Evolutionary conservation across 2,888 invertebrate species (phyloP).

Genomic region (Schizaphis graminum): DNA sequence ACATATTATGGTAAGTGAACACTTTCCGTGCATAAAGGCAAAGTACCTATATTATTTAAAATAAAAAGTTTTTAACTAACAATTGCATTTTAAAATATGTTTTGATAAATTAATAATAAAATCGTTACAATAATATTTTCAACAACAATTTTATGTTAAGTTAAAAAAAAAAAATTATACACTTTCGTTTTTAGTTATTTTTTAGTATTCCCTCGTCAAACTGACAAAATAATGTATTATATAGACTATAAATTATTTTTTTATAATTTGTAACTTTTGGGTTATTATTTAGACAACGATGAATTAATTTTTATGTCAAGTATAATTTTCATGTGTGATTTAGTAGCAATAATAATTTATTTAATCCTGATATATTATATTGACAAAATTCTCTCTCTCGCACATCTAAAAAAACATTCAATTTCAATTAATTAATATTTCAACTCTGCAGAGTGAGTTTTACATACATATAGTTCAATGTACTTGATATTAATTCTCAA

Average conservation of each 20-base stretch:
- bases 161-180: neutral
- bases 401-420: neutral
- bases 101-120: neutral
- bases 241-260: neutral
- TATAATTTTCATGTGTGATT: slow-evolving; percentile 6
- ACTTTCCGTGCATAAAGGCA: neutral
- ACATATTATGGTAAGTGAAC: neutral
- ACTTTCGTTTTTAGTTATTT: neutral
- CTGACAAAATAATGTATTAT: neutral
- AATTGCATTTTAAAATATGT: neutral
- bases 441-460: neutral
- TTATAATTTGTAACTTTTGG: neutral
- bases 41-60: neutral
- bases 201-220: neutral
- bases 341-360: neutral
- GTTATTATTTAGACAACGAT: neutral
- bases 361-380: neutral
- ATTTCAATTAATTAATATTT: neutral
- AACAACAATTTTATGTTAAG: neutral
- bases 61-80: neutral
- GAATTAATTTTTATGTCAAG: neutral
- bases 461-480: neutral
- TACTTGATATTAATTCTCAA: neutral
- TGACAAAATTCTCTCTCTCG: neutral
- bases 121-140: neutral